Evolutionary conservation across 2,113 vertebrate genomes (phyloP).

Genomic region (Thunnus thynnus): DNA sequence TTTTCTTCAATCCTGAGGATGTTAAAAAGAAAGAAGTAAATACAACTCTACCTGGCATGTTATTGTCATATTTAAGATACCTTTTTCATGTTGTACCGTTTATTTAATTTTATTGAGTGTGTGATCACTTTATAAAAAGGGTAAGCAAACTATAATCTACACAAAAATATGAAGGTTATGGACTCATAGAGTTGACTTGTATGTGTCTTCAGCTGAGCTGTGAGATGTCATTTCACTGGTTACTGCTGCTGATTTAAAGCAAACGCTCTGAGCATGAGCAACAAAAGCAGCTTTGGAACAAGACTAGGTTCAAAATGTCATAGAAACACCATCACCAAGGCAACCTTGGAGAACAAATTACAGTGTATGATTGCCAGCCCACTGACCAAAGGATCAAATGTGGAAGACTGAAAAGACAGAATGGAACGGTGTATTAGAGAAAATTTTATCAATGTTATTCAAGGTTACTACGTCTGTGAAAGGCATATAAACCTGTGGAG

Average conservation of each 20-base stretch:
- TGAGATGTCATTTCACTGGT: not conserved
- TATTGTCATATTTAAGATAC: too few relatives aligned
- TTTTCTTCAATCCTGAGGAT: not conserved
- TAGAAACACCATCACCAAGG: conserved; percentile 11
- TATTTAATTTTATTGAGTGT: not conserved
- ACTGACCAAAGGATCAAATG: not conserved
- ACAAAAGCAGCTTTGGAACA: conserved; percentile 3
- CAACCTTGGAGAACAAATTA: conserved; percentile 18
- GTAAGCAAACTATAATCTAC: not conserved
- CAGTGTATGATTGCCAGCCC: not conserved
- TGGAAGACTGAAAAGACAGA: not conserved
- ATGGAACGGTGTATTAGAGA: not conserved
- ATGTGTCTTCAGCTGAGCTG: not conserved
- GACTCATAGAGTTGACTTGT: too few relatives aligned
- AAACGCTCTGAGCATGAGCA: not conserved
- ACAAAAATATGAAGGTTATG: not conserved
- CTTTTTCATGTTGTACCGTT: too few relatives aligned
- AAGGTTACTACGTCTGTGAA: too few relatives aligned
- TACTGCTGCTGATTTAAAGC: not conserved
- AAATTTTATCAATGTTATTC: too few relatives aligned
- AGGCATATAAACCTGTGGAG: too few relatives aligned
- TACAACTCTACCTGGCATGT: too few relatives aligned
- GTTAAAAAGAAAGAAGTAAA: not conserved
- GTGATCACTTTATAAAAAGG: not conserved
- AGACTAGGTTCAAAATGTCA: not conserved